phyloP scores from a whole-genome alignment of 2,888 invertebrate species.

The Fissipunctia ypsillon region DNA sequence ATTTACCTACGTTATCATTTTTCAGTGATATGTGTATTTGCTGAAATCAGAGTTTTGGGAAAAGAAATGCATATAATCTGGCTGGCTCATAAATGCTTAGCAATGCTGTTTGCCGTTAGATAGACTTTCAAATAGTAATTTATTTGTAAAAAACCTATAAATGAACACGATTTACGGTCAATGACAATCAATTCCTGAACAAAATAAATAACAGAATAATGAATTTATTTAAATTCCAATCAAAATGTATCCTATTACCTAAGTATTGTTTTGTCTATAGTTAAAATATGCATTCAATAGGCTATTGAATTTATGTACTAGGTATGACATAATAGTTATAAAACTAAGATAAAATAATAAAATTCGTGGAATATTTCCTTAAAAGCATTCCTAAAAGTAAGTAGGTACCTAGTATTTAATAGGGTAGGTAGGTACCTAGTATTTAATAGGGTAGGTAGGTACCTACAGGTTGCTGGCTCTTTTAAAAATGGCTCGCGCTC shows the following conservation, averaged over 20 bases:
- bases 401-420: no score
- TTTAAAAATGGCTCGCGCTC: slow-evolving; percentile 5
- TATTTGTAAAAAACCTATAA: not conserved
- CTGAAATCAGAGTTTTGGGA: slow-evolving; percentile 15
- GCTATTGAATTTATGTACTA: not conserved
- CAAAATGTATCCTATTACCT: not conserved
- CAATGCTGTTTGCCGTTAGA: not conserved
- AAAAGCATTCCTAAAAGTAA: not conserved
- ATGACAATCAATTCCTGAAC: not conserved
- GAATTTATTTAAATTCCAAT: slow-evolving; percentile 10
- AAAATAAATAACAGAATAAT: not conserved
- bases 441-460: not conserved
- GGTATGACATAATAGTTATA: not conserved
- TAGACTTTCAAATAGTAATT: not conserved
- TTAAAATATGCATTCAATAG: slow-evolving; percentile 3
- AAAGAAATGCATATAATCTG: not conserved
- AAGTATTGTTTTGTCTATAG: slow-evolving; percentile 21
- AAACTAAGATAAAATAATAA: not conserved
- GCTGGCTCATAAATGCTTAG: not conserved
- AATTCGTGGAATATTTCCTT: not conserved
- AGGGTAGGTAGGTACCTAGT: no score
- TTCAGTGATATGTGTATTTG: slow-evolving; percentile 8
- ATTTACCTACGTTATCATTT: slow-evolving; percentile 32
- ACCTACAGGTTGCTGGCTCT: not conserved
- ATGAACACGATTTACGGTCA: not conserved